Evolutionary conservation across 2,797 vertebrate genomes (phyloP).

Genomic region (Iguana delicatissima): DNA sequence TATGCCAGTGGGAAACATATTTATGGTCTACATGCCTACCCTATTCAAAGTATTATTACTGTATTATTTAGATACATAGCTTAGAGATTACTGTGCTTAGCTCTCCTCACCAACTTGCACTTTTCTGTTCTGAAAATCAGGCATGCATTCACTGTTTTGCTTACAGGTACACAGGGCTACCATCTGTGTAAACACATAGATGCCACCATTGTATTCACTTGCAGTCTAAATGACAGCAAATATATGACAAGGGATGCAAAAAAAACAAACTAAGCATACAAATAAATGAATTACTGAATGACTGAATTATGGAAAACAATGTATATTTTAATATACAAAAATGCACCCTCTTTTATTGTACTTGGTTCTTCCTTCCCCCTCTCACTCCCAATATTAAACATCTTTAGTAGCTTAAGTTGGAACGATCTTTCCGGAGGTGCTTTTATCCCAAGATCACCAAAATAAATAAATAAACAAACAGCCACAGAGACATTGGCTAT

Average conservation of each 20-base stretch:
- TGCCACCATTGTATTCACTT: background rate
- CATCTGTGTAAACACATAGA: background rate
- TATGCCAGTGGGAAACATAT: background rate
- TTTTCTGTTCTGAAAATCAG: background rate
- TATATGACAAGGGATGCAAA: background rate
- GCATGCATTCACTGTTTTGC: background rate
- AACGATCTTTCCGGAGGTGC: slow-evolving; percentile 36
- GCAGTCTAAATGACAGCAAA: background rate
- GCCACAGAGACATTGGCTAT: background rate
- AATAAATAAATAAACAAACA: background rate
- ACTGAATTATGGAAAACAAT: background rate
- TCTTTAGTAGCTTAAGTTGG: slow-evolving; percentile 24
- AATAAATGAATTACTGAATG: background rate
- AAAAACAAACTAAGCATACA: background rate
- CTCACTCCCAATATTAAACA: background rate
- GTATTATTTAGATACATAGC: background rate
- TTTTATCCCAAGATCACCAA: slow-evolving; percentile 6
- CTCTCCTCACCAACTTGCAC: background rate
- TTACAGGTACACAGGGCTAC: background rate
- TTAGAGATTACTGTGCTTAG: background rate
- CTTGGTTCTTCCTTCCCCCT: background rate
- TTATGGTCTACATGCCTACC: background rate
- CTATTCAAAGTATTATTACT: background rate
- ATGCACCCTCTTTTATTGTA: background rate
- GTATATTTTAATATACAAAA: background rate